These are phyloP conservation scores for Herpetotheres cachinnans DNA, from an alignment of 2,113 vertebrate genomes.

Conservation along the genomic window DNA sequence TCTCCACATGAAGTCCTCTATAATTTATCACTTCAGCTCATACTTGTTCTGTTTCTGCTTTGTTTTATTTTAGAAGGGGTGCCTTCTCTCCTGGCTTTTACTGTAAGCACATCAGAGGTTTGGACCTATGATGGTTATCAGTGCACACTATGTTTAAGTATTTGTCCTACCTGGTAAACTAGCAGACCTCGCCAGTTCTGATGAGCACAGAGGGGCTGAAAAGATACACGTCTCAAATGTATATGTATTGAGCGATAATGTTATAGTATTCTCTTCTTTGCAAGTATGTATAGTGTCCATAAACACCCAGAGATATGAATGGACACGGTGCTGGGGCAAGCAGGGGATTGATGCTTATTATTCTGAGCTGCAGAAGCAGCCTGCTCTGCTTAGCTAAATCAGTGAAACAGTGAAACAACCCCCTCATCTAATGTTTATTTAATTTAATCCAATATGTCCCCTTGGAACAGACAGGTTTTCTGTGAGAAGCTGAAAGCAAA, in stretches of 20 bases:
- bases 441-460: not conserved
- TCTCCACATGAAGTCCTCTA: slow-evolving; percentile 5
- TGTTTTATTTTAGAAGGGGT: not conserved
- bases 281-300: not conserved
- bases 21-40: not conserved
- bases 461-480: not conserved
- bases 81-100: not conserved
- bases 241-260: not conserved
- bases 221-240: not conserved
- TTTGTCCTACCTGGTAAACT: not conserved
- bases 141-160: not conserved
- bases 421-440: not conserved
- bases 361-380: not conserved
- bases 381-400: not conserved
- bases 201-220: not conserved
- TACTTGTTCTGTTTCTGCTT: not conserved
- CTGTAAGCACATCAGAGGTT: not conserved
- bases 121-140: not conserved
- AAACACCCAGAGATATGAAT: not conserved
- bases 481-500: not conserved
- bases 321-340: not conserved
- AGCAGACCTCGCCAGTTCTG: not conserved
- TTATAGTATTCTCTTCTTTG: not conserved
- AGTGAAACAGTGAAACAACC: not conserved
- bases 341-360: not conserved